Percentiles rank a stretch among this genome's conserved stretches.
Conservation (phyloP, 2,888 invertebrate genomes). For the Polymixis flavicincta region DNA sequence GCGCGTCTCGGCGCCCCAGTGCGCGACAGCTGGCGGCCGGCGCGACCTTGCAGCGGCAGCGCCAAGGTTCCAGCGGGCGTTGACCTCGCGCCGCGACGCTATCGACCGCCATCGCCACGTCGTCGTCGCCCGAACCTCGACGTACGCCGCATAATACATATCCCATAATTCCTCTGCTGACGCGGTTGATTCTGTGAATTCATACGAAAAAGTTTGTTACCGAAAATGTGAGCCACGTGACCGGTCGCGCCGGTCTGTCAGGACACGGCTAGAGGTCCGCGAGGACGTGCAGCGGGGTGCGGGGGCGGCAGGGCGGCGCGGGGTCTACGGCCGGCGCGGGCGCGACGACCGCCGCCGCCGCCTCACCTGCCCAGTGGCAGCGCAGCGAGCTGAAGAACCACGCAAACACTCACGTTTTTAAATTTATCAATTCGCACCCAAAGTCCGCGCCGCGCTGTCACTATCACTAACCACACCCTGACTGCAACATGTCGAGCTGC, state of each 20-base stretch:
- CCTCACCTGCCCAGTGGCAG: slow-evolving; percentile 53
- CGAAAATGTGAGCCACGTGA: slow-evolving; percentile 42
- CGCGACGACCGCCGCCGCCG: slow-evolving; percentile 62
- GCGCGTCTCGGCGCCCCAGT: slow-evolving; percentile 35
- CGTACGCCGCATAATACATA: slow-evolving; percentile 36
- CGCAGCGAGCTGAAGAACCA: slow-evolving; percentile 11
- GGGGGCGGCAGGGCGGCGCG: slow-evolving; percentile 52
- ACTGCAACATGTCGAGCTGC: neutral
- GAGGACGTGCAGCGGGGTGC: slow-evolving; percentile 54
- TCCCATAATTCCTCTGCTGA: slow-evolving; percentile 23
- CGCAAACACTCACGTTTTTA: slow-evolving; percentile 4
- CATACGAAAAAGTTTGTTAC: slow-evolving; percentile 31
- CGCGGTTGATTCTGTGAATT: slow-evolving; percentile 32
- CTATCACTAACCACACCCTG: neutral
- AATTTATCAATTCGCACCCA: neutral
- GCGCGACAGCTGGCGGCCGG: slow-evolving; percentile 70
- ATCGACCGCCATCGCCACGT: slow-evolving; percentile 67
- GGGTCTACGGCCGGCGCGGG: slow-evolving; percentile 66
- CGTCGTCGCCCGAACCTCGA: slow-evolving; percentile 43
- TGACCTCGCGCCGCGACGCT: slow-evolving; percentile 73
- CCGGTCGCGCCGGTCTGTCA: slow-evolving; percentile 51
- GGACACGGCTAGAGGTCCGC: slow-evolving; percentile 56
- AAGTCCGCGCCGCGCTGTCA: neutral
- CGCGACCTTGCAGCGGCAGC: slow-evolving; percentile 78
- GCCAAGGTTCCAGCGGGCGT: slow-evolving; percentile 79